These are phyloP conservation scores for Labia minor DNA, from an alignment of 2,888 invertebrate species.

Conservation along the genomic window DNA sequence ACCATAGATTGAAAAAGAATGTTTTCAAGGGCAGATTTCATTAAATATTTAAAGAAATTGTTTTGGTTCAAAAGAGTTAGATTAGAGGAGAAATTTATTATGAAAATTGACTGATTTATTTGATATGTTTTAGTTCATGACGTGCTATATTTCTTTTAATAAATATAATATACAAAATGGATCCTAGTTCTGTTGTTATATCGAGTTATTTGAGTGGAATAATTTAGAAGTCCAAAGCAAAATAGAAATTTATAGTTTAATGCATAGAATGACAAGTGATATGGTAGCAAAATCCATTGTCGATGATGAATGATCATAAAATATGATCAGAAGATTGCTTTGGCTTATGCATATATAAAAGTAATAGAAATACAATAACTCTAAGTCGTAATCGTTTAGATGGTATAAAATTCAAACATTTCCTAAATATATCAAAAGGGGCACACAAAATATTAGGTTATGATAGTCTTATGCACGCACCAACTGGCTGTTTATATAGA, in stretches of 20 bases:
- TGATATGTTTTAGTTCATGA: too few relatives aligned
- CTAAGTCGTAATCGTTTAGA: background rate
- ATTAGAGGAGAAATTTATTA: too few relatives aligned
- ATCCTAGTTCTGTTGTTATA: too few relatives aligned
- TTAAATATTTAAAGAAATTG: too few relatives aligned
- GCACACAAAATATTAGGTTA: background rate
- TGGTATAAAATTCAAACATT: background rate
- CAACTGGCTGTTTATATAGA: conserved; percentile 4
- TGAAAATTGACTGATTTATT: too few relatives aligned
- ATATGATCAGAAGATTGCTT: background rate
- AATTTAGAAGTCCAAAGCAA: too few relatives aligned
- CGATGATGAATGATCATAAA: background rate
- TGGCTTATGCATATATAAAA: background rate
- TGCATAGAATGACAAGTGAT: background rate
- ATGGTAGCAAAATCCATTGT: background rate
- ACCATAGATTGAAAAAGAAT: too few relatives aligned
- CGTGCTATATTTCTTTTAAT: too few relatives aligned
- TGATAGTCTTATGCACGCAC: conserved; percentile 5
- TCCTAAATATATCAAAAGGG: background rate
- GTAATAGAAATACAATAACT: conserved; percentile 3
- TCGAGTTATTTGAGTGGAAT: too few relatives aligned
- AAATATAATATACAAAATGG: too few relatives aligned
- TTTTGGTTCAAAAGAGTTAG: too few relatives aligned
- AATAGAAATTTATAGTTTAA: background rate
- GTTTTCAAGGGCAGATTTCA: too few relatives aligned